Base-by-base conservation (phyloP, 2,797 vertebrate species). In the Myiotriccus ornatus region DNA sequence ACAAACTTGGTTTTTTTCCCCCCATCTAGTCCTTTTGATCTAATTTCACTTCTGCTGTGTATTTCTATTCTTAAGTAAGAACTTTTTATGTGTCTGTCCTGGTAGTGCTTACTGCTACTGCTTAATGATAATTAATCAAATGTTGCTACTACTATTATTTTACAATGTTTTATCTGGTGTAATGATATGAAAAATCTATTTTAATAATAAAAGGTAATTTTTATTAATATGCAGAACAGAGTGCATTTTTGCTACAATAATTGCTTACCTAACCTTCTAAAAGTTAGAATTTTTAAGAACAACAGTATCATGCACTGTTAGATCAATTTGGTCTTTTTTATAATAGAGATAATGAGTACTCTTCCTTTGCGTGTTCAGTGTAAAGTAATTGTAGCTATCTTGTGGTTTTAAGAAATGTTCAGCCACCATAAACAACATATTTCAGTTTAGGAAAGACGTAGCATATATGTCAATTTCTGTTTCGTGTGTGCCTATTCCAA, bases 401-500 rank as follows among this genome's bases (percentile, higher is more conserved):
- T 34, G 39, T 59, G 71, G 53, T 59, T 87, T 88, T 94, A 91
- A 71, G 86, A 89, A 59, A 35, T 75, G 57, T 67, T 47, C 75
- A 68, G 30, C 35, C 44, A 52, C 74, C 65, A 53, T 78, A 83
- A 89, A 78, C 12, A 21, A 80, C 0, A 0, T 65, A 87, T 91
- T 96, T 95, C 52, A 71, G 75, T 96, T 97, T 90, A 73, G 27
- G 47, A 84, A 83, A 81, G 64, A 86, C 7, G 23, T 65, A 82
- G 30, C 3, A 46, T 90, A 75, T 77, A 97, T 97, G 70, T 93
- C 87, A 94, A 64, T 95, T 94, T 88, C 81, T 74, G 62, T 73
- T 94, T 91, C 62, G 97, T 65, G 69, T 97, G 98, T 98, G 98
- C 97, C 95, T 97, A 97, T 96, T 97, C 97, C 95, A 97, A 97